Percentiles rank a stretch among this genome's conserved stretches.
Evolutionary conservation across 2,797 vertebrate species (phyloP).

Genomic region (Champsocephalus esox): DNA sequence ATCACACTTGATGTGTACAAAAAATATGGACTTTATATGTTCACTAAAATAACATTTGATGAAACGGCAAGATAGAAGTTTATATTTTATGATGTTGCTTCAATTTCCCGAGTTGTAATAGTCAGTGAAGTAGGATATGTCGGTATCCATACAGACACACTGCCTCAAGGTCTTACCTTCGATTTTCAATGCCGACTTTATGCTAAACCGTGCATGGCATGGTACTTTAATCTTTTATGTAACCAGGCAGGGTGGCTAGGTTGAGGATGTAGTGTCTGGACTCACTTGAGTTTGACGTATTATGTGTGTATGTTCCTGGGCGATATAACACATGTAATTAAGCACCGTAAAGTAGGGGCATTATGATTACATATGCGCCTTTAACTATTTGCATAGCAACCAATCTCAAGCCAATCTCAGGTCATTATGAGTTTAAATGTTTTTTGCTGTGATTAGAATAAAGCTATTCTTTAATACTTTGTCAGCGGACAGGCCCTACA

Average conservation of each 20-base stretch:
- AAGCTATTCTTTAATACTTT: background rate
- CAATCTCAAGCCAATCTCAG: background rate
- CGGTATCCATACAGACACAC: background rate
- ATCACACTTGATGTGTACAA: background rate
- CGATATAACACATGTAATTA: background rate
- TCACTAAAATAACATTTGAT: conserved; percentile 9
- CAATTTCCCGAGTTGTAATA: background rate
- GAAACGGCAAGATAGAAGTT: background rate
- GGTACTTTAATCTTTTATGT: background rate
- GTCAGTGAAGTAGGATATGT: background rate
- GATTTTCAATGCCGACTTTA: conserved; percentile 1
- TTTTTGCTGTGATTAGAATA: background rate
- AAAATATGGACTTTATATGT: background rate
- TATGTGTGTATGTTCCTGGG: too few relatives aligned
- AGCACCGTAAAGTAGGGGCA: background rate
- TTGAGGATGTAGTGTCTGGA: background rate
- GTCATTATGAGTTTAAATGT: background rate
- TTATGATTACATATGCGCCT: background rate
- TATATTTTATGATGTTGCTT: background rate
- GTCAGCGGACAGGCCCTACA: background rate
- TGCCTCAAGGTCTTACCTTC: conserved; percentile 1
- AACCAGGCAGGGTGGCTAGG: background rate
- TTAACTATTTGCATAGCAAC: background rate
- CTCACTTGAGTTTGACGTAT: background rate
- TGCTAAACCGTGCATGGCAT: background rate